phyloP scores from a whole-genome alignment of 2,113 vertebrate genomes.

The Cryptomyrus ogoouensis region DNA sequence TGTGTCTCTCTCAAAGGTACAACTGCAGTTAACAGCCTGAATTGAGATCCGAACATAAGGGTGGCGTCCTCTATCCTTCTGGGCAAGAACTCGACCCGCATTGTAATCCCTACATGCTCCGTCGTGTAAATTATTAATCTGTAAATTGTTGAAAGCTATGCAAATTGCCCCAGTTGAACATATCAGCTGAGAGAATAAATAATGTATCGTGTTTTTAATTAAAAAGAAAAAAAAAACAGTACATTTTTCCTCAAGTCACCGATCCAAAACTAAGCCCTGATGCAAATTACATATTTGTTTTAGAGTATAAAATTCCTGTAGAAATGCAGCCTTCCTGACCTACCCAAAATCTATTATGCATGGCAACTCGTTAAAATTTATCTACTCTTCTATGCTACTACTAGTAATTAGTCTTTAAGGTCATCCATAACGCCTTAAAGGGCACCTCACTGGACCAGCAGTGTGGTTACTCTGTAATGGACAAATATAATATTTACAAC shows the following conservation, averaged over 20 bases:
- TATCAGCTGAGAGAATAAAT: constrained; percentile 12
- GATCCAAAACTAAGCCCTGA: not conserved
- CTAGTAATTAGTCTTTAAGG: not conserved
- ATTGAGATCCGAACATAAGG: not conserved
- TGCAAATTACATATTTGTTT: not conserved
- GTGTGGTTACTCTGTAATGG: not conserved
- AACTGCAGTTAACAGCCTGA: not conserved
- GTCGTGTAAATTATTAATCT: not conserved
- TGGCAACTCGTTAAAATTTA: not conserved
- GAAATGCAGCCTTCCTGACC: constrained; percentile 1
- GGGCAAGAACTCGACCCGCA: not conserved
- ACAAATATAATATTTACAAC: not conserved
- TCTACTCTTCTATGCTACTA: not conserved
- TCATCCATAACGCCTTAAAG: not conserved
- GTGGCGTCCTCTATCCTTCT: not conserved
- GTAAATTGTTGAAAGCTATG: constrained; percentile 7
- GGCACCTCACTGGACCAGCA: not conserved
- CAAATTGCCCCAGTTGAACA: not conserved
- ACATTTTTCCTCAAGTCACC: constrained; percentile 1
- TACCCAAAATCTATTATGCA: not conserved
- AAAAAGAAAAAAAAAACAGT: not conserved
- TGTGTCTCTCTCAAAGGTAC: not conserved
- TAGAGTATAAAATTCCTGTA: not conserved
- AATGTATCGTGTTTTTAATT: constrained; percentile 4
- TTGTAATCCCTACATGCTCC: not conserved